These are phyloP conservation scores for Carapus acus DNA, from an alignment of 2,797 vertebrate species.

Conservation along the genomic window DNA sequence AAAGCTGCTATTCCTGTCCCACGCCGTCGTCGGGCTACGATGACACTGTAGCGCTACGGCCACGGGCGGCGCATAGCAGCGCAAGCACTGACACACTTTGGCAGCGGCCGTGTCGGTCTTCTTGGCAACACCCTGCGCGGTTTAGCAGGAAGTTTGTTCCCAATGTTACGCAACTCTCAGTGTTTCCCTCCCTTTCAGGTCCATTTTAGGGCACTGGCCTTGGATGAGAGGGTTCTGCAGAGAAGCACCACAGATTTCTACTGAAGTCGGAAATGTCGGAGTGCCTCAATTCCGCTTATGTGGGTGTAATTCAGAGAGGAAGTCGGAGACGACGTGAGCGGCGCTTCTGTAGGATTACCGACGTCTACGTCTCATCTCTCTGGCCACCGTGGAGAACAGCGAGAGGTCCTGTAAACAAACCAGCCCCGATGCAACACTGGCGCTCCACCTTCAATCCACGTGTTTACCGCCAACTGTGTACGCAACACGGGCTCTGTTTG, in stretches of 20 bases:
- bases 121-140: constrained; percentile 1
- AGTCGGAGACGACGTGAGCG: constrained; percentile 31
- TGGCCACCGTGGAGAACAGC: constrained; percentile 32
- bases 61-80: background rate
- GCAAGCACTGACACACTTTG: background rate
- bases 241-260: too few relatives aligned
- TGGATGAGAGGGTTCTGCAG: too few relatives aligned
- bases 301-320: constrained; percentile 32
- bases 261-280: too few relatives aligned
- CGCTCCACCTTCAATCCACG: constrained; percentile 54
- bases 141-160: constrained; percentile 1
- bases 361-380: constrained; percentile 52
- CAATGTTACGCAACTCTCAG: constrained; percentile 9
- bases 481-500: constrained; percentile 64
- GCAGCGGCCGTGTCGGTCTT: constrained; percentile 1
- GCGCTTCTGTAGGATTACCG: constrained; percentile 46
- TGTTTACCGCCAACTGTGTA: constrained; percentile 70
- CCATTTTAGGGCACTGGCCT: background rate
- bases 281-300: constrained; percentile 20
- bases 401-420: constrained; percentile 63
- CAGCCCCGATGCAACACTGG: constrained; percentile 52
- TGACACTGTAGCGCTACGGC: constrained; percentile 19
- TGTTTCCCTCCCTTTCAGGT: constrained; percentile 3
- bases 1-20: constrained; percentile 34
- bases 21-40: constrained; percentile 1